Evolutionary conservation across 1,140 invertebrate genomes (phyloP), one percentile per base, ranked within the genome.

Genomic region (Eufriesea mexicana): DNA sequence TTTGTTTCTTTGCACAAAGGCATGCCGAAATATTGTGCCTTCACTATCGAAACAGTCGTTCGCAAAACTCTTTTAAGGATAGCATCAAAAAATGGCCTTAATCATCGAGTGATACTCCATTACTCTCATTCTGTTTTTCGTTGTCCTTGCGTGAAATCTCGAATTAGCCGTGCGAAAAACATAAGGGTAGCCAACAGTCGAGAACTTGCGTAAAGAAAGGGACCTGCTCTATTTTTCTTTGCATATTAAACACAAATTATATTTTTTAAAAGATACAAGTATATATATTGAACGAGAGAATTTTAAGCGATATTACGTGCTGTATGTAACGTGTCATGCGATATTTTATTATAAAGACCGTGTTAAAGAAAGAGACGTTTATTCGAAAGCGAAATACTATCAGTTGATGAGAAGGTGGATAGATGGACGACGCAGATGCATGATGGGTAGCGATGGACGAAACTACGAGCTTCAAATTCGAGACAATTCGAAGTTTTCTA

Each of bases 171-270:
- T 55, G 14, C 25, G 14, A 55, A 25, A 35, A 42, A 42, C 35
- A 57, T 23, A 54, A 73, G 42, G 35, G 14, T 73, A 73, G 20
- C 2, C n/a, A 72, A 23, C 42, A 55, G 14, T 71, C 28, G 25
- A 71, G 54, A 57, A n/a, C 23, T 42, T 28, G 51, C 2, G 28
- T 57, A 73, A 73, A 12, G 12, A 35, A 73, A 73, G 71, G 28
- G 47, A 73, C 28, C 35, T 73, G 12, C 28, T n/a, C 42, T 72
- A 72, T 73, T 73, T 55, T 72, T 57, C 51, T 55, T 73, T 57
- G 71, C 28, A 55, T n/a, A 57, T 42, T 20, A 54, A 23, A 54
- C 18, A 42, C 2, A 72, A 35, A 72, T 72, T 45, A 66, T 66
- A 66, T 71, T 72, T 57, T 51, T 25, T 16, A 54, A 54, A 51